Percentiles rank a stretch among this genome's conserved stretches.
Conservation (phyloP, 2,113 vertebrate species). For the cat (Felis catus) region F.catus_Fca126_mat1.0 CM031416.1:111234001-111234500, state of each 20-base stretch:
- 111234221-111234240: not conserved
- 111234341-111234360: not conserved
- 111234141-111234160: not conserved
- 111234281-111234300: not conserved
- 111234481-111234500: too few species aligned
- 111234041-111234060: not conserved
- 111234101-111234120: not conserved
- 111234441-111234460: too few species aligned
- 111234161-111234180: not conserved
- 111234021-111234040: not conserved
- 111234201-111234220: not conserved
- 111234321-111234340: not conserved
- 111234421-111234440: too few species aligned
- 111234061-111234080: not conserved
- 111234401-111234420: not conserved
- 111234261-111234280: not conserved
- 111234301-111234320: not conserved
- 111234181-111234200: not conserved
- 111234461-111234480: too few species aligned
- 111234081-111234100: not conserved
- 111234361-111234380: not conserved
- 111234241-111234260: not conserved
- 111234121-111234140: not conserved
- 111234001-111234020: slow-evolving; percentile 6
- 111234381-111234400: not conserved